These are phyloP conservation scores for Parasteatoda tepidariorum DNA, from an alignment of 1,140 invertebrate species.

Conservation along the genomic window DNA sequence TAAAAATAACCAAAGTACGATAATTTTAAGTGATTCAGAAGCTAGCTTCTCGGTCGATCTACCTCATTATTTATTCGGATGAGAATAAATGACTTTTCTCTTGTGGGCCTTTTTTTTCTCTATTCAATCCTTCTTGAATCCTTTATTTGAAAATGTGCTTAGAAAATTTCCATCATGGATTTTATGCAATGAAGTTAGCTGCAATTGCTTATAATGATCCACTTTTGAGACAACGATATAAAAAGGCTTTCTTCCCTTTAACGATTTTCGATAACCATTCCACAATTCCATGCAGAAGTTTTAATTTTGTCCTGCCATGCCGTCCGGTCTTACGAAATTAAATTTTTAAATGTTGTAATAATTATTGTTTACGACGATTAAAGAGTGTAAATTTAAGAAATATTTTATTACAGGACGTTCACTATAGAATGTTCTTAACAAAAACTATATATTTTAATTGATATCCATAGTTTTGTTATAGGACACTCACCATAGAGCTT, in stretches of 20 bases:
- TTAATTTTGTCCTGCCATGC: too few species aligned
- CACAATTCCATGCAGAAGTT: too few species aligned
- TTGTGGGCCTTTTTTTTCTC: not conserved
- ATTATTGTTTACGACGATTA: too few species aligned
- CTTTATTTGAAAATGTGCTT: not conserved
- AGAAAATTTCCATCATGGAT: not conserved
- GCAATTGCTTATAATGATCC: not conserved
- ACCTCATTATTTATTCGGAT: slow-evolving; percentile 18
- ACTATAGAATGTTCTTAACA: too few species aligned
- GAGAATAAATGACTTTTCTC: slow-evolving; percentile 17
- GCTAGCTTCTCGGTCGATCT: slow-evolving; percentile 11
- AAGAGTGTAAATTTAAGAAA: too few species aligned
- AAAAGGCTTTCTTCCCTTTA: slow-evolving; percentile 1
- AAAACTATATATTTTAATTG: too few species aligned
- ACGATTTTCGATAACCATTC: too few species aligned
- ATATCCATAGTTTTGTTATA: too few species aligned
- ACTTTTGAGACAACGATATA: not conserved
- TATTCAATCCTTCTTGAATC: not conserved
- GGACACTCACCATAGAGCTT: too few species aligned
- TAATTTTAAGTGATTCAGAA: slow-evolving; percentile 26
- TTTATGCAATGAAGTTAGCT: slow-evolving; percentile 18
- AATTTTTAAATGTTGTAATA: too few species aligned
- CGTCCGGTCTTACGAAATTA: too few species aligned
- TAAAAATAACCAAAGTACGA: slow-evolving; percentile 16
- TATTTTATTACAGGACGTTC: too few species aligned